Evolutionary conservation across 2,113 vertebrate species (phyloP).

Genomic region (Pelodiscus sinensis): DNA sequence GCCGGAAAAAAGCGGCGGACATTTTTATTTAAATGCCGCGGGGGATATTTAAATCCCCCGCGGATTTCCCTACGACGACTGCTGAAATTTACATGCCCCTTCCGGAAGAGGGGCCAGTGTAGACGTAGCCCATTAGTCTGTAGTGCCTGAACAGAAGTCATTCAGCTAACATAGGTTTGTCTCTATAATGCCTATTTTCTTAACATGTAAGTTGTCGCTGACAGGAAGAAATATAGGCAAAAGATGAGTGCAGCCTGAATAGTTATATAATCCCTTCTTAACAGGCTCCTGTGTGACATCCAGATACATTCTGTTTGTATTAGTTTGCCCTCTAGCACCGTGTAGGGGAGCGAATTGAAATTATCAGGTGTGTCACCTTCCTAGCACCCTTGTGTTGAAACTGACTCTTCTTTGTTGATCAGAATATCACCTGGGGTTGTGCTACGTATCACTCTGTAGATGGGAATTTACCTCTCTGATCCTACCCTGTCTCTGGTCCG

Average conservation of each 20-base stretch:
- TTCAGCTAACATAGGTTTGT: background rate
- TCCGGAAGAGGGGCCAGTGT: too few species aligned
- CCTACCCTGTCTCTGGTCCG: fast-evolving
- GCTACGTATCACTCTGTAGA: background rate
- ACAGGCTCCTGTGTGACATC: fast-evolving
- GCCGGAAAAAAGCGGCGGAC: too few species aligned
- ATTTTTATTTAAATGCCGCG: too few species aligned
- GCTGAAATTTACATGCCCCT: too few species aligned
- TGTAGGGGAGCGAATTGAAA: background rate
- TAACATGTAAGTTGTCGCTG: background rate
- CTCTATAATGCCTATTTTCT: background rate
- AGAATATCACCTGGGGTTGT: background rate
- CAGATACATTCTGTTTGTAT: background rate
- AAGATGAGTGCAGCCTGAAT: background rate
- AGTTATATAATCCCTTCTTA: fast-evolving
- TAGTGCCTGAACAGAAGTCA: background rate
- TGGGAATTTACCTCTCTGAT: background rate
- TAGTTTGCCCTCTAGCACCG: background rate
- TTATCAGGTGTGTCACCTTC: background rate
- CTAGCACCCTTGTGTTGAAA: background rate
- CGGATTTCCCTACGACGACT: too few species aligned
- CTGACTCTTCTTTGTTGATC: background rate
- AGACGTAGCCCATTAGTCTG: too few species aligned
- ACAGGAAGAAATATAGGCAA: background rate
- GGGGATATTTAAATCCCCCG: too few species aligned